A percentile compares a stretch with the other conserved stretches of the same genome.
phyloP scores from a whole-genome alignment of 2,888 invertebrate genomes.

The Clostera curtula region DNA sequence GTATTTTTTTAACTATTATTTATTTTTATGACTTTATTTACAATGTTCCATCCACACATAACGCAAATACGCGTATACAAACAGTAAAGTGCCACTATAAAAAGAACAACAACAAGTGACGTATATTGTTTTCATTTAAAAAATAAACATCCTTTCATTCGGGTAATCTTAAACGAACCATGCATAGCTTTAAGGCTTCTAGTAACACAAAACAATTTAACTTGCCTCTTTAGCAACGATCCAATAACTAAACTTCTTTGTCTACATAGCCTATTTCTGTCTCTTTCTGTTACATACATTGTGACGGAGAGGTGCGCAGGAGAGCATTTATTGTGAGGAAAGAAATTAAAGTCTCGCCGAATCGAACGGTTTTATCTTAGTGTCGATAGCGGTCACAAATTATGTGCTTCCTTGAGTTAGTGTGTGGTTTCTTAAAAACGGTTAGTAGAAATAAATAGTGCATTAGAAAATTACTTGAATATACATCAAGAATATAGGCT shows the following conservation, averaged over 20 bases:
- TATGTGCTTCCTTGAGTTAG: conserved; percentile 62
- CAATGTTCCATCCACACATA: too few relatives aligned
- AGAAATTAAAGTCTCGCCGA: conserved; percentile 70
- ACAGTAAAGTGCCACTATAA: too few relatives aligned
- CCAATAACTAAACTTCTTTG: conserved; percentile 55
- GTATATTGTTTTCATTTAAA: too few relatives aligned
- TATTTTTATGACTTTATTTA: too few relatives aligned
- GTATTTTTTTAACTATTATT: too few relatives aligned
- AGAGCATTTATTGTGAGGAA: conserved; percentile 61
- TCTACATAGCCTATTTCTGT: conserved; percentile 32
- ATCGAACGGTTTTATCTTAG: conserved; percentile 70
- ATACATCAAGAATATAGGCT: background rate
- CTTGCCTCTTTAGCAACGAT: conserved; percentile 27
- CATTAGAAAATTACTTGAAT: too few relatives aligned
- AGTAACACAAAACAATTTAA: conserved; percentile 35
- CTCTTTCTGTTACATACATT: conserved; percentile 27
- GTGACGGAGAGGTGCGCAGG: conserved; percentile 38
- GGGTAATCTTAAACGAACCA: conserved; percentile 8
- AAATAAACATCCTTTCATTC: too few relatives aligned
- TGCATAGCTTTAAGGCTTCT: conserved; percentile 11
- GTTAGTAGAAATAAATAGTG: background rate
- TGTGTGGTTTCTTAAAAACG: conserved; percentile 17
- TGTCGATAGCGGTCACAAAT: conserved; percentile 73
- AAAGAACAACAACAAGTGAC: too few relatives aligned
- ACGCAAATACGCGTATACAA: too few relatives aligned